Evolutionary conservation across 2,888 invertebrate species (phyloP).

Genomic region (Drosophila anomalata): DNA sequence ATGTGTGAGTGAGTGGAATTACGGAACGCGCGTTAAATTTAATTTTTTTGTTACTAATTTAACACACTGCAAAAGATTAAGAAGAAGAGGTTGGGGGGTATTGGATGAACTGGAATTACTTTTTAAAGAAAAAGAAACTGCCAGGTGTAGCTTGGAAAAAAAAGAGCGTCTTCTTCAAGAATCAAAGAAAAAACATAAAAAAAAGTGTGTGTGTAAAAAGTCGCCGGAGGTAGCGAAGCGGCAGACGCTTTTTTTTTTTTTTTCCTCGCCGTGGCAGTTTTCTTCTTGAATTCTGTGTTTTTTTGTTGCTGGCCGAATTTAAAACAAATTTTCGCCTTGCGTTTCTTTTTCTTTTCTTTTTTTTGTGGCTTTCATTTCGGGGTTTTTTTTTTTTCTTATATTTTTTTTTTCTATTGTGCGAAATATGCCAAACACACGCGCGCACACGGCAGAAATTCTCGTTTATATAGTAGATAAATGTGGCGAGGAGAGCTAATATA

Average conservation of each 20-base stretch:
- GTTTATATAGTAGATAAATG: conserved; percentile 54
- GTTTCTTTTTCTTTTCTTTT: conserved; percentile 26
- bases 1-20: conserved; percentile 74
- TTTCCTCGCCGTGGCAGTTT: conserved; percentile 60
- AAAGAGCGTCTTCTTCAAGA: conserved; percentile 7
- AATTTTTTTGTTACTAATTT: conserved; percentile 45
- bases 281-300: conserved; percentile 45
- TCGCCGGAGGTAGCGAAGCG: conserved; percentile 5
- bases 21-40: conserved; percentile 66
- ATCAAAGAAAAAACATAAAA: background rate
- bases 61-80: conserved; percentile 74
- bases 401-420: conserved; percentile 64
- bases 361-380: conserved; percentile 39
- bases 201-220: conserved; percentile 6
- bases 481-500: conserved; percentile 51
- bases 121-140: conserved; percentile 16
- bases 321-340: conserved; percentile 51
- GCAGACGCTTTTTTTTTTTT: conserved; percentile 51
- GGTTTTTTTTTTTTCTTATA: conserved; percentile 42
- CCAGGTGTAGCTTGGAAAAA: conserved; percentile 4
- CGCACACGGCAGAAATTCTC: conserved; percentile 66
- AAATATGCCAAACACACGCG: conserved; percentile 78
- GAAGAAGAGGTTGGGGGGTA: conserved; percentile 47
- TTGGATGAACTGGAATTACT: conserved; percentile 13
- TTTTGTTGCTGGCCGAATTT: conserved; percentile 60